Percentiles rank a stretch among this genome's conserved stretches.
Conservation (phyloP, 2,888 invertebrate genomes). For the Hydriomena furcata region DNA sequence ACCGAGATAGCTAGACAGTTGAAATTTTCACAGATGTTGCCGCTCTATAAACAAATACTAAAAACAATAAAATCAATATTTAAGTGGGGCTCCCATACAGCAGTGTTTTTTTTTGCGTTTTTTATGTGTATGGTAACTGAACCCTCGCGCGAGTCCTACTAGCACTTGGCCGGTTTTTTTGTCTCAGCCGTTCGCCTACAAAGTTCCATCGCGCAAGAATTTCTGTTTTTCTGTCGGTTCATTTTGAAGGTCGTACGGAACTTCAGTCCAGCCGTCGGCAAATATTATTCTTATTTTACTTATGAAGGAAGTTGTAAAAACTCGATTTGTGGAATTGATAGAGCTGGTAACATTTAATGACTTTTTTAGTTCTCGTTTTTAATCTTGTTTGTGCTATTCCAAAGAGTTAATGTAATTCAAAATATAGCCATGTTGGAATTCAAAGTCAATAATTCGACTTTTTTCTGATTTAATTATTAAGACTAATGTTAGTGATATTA, state of each 20-base stretch:
- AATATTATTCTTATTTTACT: slow-evolving; percentile 55
- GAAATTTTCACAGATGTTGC: too few relatives aligned
- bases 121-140: too few relatives aligned
- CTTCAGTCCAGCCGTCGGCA: slow-evolving; percentile 56
- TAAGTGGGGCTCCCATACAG: too few relatives aligned
- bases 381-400: slow-evolving; percentile 4
- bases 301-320: slow-evolving; percentile 66
- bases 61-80: too few relatives aligned
- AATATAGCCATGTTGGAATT: slow-evolving; percentile 2
- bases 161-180: slow-evolving; percentile 5
- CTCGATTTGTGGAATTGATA: slow-evolving; percentile 48
- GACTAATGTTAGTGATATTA: too few relatives aligned
- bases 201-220: slow-evolving; percentile 12
- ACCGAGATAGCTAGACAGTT: too few relatives aligned
- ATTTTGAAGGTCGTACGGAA: slow-evolving; percentile 69
- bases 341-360: slow-evolving; percentile 48
- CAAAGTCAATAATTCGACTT: neutral
- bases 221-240: slow-evolving; percentile 58
- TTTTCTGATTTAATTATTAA: neutral
- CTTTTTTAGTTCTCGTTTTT: slow-evolving; percentile 26
- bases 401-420: slow-evolving; percentile 4
- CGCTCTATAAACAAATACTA: too few relatives aligned
- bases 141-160: too few relatives aligned
- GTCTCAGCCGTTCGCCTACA: slow-evolving; percentile 2
- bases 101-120: too few relatives aligned